A percentile compares a stretch with the other conserved stretches of the same genome.
These are phyloP conservation scores for Cheilosia impressa DNA, from an alignment of 2,888 invertebrate species.

Conservation along the genomic window DNA sequence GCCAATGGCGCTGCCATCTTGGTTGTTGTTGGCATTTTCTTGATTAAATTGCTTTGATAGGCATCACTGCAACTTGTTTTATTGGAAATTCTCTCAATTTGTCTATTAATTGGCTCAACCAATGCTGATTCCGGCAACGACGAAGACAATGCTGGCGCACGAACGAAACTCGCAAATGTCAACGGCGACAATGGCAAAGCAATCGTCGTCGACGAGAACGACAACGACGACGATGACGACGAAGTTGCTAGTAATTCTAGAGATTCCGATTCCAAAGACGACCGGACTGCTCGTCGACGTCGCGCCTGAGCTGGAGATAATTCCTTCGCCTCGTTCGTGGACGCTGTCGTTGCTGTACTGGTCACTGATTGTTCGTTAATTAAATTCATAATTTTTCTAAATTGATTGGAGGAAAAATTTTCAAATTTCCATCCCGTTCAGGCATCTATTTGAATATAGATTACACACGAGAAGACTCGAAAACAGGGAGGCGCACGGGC, in stretches of 20 bases:
- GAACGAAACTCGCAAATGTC: constrained; percentile 42
- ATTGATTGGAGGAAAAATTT: constrained; percentile 52
- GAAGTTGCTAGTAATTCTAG: constrained; percentile 6
- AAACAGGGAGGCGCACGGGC: background rate
- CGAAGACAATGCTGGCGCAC: constrained; percentile 29
- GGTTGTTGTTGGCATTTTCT: constrained; percentile 63
- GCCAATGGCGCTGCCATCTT: constrained; percentile 29
- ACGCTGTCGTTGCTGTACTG: constrained; percentile 38
- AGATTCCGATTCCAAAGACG: constrained; percentile 45
- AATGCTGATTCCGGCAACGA: constrained; percentile 29
- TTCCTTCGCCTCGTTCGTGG: constrained; percentile 30
- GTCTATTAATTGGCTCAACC: constrained; percentile 72
- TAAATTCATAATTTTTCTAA: constrained; percentile 72
- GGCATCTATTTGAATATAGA: constrained; percentile 15
- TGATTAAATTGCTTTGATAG: constrained; percentile 73
- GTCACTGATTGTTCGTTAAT: constrained; percentile 74
- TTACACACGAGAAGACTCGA: background rate
- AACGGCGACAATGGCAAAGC: constrained; percentile 20
- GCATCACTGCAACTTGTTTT: constrained; percentile 64
- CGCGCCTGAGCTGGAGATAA: constrained; percentile 61
- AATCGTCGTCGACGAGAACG: background rate
- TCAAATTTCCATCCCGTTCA: constrained; percentile 47
- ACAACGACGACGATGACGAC: background rate
- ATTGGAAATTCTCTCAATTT: constrained; percentile 73
- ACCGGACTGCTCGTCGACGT: constrained; percentile 23